Percentiles rank a stretch among this genome's conserved stretches.
These are phyloP conservation scores for Eristalinus aeneus DNA, from an alignment of 2,888 invertebrate species.

Conservation along the genomic window DNA sequence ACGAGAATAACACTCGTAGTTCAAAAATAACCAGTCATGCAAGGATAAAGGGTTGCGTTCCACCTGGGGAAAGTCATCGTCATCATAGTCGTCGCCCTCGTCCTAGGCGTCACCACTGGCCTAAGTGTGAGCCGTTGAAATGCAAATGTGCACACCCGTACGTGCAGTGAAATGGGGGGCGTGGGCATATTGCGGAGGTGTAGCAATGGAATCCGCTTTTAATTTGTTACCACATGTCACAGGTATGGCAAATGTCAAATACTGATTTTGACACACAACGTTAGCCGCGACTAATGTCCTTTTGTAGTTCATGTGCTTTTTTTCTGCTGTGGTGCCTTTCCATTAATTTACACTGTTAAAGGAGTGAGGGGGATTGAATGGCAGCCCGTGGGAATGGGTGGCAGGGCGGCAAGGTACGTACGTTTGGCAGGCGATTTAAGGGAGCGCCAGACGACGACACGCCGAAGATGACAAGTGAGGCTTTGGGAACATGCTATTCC, in stretches of 20 bases:
- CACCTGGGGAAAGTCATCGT: neutral
- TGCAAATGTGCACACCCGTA: slow-evolving; percentile 43
- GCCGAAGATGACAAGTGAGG: neutral
- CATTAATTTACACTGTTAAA: neutral
- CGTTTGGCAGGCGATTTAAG: neutral
- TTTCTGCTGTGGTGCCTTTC: neutral
- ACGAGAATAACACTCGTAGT: slow-evolving; percentile 48
- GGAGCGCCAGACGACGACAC: neutral
- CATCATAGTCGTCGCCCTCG: slow-evolving; percentile 10
- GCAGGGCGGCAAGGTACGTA: neutral
- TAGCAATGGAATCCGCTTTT: neutral
- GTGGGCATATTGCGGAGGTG: neutral
- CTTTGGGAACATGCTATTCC: neutral
- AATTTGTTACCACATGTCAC: neutral
- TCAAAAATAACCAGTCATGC: slow-evolving; percentile 56
- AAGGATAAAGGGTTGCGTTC: slow-evolving; percentile 40
- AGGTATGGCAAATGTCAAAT: neutral
- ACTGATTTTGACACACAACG: neutral
- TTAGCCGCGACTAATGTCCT: neutral
- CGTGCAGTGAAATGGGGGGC: neutral
- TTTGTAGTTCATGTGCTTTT: neutral
- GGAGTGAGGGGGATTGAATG: neutral
- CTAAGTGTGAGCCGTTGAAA: slow-evolving; percentile 52
- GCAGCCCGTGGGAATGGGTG: neutral
- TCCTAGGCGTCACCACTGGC: slow-evolving; percentile 23